Conservation (phyloP, 2,113 vertebrate species). For the Pyxicephalus adspersus region DNA sequence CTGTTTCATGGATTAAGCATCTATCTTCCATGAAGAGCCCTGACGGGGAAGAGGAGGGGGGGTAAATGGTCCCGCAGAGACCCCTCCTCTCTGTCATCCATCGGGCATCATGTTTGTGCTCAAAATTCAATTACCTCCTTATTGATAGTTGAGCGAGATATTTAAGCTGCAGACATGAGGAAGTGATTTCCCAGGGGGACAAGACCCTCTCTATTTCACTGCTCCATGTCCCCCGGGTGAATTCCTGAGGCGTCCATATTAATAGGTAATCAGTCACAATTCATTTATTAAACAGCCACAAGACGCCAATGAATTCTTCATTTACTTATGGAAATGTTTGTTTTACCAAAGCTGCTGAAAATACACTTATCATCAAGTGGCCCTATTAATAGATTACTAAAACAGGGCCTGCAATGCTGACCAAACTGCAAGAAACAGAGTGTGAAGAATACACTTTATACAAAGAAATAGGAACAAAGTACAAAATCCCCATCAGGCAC, state of each 20-base stretch:
- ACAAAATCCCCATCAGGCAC: too few species aligned
- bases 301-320: conserved; percentile 98
- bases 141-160: conserved; percentile 99
- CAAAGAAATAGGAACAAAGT: too few species aligned
- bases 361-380: conserved; percentile 25
- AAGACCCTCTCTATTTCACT: conserved; percentile 99
- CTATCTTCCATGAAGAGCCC: conserved; percentile 87
- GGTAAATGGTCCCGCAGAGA: conserved; percentile 77
- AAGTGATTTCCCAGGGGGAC: conserved; percentile 98
- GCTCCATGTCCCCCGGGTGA: conserved; percentile 84
- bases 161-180: conserved; percentile 99
- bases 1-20: conserved; percentile 99
- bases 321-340: conserved; percentile 99
- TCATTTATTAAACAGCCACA: conserved; percentile 99
- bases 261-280: conserved; percentile 99
- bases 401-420: too few species aligned
- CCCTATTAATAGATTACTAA: not conserved
- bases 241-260: conserved; percentile 99
- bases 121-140: conserved; percentile 99
- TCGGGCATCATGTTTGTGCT: conserved; percentile 99
- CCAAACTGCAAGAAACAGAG: too few species aligned
- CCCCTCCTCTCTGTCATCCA: conserved; percentile 81
- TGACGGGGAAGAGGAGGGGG: conserved; percentile 78
- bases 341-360: conserved; percentile 91
- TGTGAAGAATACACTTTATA: too few species aligned